Evolutionary conservation across 2,888 invertebrate genomes (phyloP).

Genomic region (Eugnorisma glareosa): DNA sequence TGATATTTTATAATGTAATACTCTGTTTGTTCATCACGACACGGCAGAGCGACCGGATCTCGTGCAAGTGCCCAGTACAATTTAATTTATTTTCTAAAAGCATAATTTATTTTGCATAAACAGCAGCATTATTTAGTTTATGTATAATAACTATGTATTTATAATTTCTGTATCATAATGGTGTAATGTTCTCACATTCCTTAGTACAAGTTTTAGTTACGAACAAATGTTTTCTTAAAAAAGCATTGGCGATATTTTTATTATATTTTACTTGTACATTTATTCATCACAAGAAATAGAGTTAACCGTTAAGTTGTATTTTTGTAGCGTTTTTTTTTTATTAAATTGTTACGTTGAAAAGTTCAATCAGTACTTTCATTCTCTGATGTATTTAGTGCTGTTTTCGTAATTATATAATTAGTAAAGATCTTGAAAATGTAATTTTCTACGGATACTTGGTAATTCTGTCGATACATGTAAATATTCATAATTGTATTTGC

Average conservation of each 20-base stretch:
- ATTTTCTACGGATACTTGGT: conserved; percentile 70
- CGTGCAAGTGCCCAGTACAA: conserved; percentile 68
- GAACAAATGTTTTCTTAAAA: conserved; percentile 80
- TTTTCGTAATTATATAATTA: conserved; percentile 60
- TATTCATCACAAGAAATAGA: conserved; percentile 79
- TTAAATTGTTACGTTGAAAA: conserved; percentile 56
- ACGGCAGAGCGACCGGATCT: conserved; percentile 59
- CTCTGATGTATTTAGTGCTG: conserved; percentile 58
- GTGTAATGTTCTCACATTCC: conserved; percentile 79
- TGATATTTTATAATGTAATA: conserved; percentile 78
- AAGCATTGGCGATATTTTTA: conserved; percentile 73
- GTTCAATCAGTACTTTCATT: conserved; percentile 54
- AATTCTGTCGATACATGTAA: conserved; percentile 76
- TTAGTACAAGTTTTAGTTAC: conserved; percentile 79
- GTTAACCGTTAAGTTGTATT: conserved; percentile 77
- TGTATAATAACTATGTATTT: conserved; percentile 81
- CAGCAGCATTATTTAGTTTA: conserved; percentile 82
- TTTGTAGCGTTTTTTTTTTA: conserved; percentile 75
- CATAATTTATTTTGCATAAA: conserved; percentile 84
- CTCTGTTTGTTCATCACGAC: conserved; percentile 66
- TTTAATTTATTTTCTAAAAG: conserved; percentile 78
- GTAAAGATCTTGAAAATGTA: conserved; percentile 69
- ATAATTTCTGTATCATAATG: conserved; percentile 90
- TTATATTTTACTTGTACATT: conserved; percentile 67
- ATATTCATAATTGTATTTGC: conserved; percentile 80